A percentile compares a stretch with the other conserved stretches of the same genome.
Conservation (phyloP, 2,888 invertebrate genomes). For the Drosophila aldrichi region DNA sequence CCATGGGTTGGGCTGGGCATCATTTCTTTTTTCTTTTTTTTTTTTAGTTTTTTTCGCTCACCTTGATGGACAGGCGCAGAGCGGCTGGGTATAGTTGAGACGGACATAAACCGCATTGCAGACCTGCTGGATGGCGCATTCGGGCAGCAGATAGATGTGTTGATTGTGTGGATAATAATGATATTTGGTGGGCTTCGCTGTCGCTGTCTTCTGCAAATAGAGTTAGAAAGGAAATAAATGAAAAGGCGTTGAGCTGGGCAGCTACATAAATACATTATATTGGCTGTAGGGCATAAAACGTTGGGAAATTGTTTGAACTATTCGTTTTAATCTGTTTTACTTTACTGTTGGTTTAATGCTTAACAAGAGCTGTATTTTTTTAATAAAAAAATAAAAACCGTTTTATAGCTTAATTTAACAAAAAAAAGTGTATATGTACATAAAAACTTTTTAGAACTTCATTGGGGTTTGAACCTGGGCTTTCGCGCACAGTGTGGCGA, state of each 20-base stretch:
- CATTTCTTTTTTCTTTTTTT: background rate
- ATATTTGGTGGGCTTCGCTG: slow-evolving; percentile 95
- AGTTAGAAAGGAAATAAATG: slow-evolving; percentile 18
- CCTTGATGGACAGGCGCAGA: slow-evolving; percentile 95
- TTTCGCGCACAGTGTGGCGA: too few species aligned
- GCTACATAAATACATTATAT: background rate
- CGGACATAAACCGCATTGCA: slow-evolving; percentile 97
- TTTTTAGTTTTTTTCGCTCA: slow-evolving; percentile 53
- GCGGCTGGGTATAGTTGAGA: slow-evolving; percentile 95
- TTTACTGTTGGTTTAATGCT: background rate
- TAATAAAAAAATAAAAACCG: too few species aligned
- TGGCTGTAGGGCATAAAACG: background rate
- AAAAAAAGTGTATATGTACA: too few species aligned
- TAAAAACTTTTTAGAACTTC: too few species aligned
- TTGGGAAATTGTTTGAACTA: background rate
- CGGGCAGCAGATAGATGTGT: slow-evolving; percentile 95
- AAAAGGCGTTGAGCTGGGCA: slow-evolving; percentile 1
- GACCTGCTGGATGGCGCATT: slow-evolving; percentile 97
- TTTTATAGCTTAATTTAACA: too few species aligned
- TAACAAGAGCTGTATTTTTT: too few species aligned
- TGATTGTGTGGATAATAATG: slow-evolving; percentile 97
- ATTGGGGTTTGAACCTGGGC: too few species aligned
- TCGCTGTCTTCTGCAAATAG: slow-evolving; percentile 88
- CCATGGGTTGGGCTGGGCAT: background rate
- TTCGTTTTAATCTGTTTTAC: background rate